Base-by-base conservation (phyloP, 2,888 invertebrate genomes). In the Aricia artaxerxes region DNA sequence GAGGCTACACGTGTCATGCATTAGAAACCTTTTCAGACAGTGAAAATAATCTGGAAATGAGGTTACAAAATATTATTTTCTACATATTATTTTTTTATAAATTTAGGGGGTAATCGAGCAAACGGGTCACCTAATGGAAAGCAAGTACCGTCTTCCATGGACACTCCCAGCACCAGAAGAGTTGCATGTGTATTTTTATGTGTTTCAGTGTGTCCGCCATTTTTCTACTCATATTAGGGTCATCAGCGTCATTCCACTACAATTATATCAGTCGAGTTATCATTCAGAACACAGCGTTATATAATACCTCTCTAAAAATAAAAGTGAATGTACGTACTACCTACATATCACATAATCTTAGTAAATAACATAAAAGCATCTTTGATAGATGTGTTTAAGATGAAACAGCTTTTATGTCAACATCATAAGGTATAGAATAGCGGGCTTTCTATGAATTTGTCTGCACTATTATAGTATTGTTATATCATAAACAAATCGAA, bases 291-390 rank as follows among this genome's bases (percentile, higher is more conserved):
- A 76, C 53, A 13, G 16, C 49, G 40, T 81, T 82, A 79, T 57
- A 49, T 82, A 82, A 82, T 57, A 77, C 82, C 82, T 82, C 82
- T 82, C 82, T 89, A 92, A 91, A 91, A 76, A 57, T 76, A 91
- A 93, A 93, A 93, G 93, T 91, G 93, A 93, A 91, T 85, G 92
- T 89, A 86, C 84, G 85, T 86, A 90, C 92, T 89, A 86, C 84
- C 85, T 86, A 91, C 85, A 82, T 81, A 82, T 82, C 84, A 84
- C 85, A 87, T 87, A 87, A 85, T 86, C 85, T 85, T 86, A 87
- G 87, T 76, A 86, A 84, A 85, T 86, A 87, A 83, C 84, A 85
- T 83, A 84, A 85, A 85, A 84, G 83, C 85, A 82, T 82, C 85
- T 85, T 84, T 85, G 49, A 24, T 31, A 44, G 49, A 44, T 49